Evolutionary conservation across 2,888 invertebrate species (phyloP).

Genomic region (Athetis lepigone): DNA sequence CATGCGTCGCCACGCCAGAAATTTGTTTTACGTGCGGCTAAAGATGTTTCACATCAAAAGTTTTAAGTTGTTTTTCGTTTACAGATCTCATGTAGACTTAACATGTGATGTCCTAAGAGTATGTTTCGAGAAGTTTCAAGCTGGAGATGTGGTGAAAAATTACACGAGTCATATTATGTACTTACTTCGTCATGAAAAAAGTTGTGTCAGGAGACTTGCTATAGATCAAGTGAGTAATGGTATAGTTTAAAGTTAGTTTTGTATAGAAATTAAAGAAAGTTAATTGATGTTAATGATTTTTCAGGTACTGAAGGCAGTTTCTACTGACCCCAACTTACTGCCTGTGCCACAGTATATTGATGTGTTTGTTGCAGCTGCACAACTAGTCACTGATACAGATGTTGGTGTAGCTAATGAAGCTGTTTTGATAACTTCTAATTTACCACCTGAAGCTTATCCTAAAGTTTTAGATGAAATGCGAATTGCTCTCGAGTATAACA

Average conservation of each 20-base stretch:
- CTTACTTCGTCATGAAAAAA: constrained; percentile 91
- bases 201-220: constrained; percentile 92
- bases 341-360: constrained; percentile 86
- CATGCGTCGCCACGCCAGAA: too few species aligned
- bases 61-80: constrained; percentile 21
- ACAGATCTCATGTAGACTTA: constrained; percentile 63
- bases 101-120: constrained; percentile 69
- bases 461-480: constrained; percentile 90
- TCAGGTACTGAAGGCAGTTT: constrained; percentile 81
- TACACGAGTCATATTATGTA: constrained; percentile 91
- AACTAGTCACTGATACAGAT: constrained; percentile 91
- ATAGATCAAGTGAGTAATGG: constrained; percentile 89
- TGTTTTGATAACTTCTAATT: constrained; percentile 87
- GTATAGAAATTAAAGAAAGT: not conserved
- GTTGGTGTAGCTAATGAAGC: constrained; percentile 91
- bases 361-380: constrained; percentile 90
- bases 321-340: constrained; percentile 71
- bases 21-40: too few species aligned
- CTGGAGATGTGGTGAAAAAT: constrained; percentile 91
- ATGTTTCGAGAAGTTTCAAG: constrained; percentile 90
- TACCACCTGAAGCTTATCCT: constrained; percentile 88
- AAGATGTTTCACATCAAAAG: too few species aligned
- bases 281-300: constrained; percentile 39
- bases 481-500: constrained; percentile 89
- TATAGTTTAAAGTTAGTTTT: not conserved